Conservation (phyloP, 2,797 vertebrate genomes). For the Chelon labrosus region DNA sequence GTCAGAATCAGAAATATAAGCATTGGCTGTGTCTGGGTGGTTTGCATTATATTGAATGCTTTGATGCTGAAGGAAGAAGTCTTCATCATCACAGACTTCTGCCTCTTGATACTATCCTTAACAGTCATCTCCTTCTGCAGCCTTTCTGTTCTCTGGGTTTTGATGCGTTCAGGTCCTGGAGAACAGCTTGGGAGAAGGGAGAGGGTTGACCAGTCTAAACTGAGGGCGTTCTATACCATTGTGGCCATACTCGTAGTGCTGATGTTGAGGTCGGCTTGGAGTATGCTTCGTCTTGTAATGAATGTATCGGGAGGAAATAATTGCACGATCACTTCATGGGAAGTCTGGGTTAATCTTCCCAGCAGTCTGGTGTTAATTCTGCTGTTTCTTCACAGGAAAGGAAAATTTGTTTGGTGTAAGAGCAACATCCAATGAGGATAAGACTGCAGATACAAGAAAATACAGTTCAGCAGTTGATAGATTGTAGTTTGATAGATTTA, state of each 20-base stretch:
- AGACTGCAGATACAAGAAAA: too few relatives aligned
- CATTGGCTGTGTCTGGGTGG: constrained; percentile 22
- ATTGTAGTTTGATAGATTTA: too few relatives aligned
- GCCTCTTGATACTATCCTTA: background rate
- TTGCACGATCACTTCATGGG: too few relatives aligned
- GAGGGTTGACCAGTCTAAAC: constrained; percentile 19
- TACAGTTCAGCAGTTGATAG: too few relatives aligned
- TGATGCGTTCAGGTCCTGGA: constrained; percentile 29
- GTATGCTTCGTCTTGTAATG: too few relatives aligned
- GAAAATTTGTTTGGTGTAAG: too few relatives aligned
- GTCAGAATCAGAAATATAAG: constrained; percentile 20
- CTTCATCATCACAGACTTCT: background rate
- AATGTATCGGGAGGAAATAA: too few relatives aligned
- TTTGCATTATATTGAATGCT: background rate
- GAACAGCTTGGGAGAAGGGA: background rate
- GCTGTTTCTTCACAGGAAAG: too few relatives aligned
- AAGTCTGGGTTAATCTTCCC: too few relatives aligned
- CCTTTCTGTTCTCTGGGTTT: constrained; percentile 28
- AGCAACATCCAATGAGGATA: too few relatives aligned
- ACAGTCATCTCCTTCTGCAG: constrained; percentile 39
- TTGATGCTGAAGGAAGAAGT: background rate
- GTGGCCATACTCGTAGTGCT: constrained; percentile 25
- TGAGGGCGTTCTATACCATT: constrained; percentile 42
- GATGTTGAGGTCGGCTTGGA: constrained; percentile 6
- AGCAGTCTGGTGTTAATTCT: too few relatives aligned